phyloP scores from a whole-genome alignment of 2,797 vertebrate species.

The Pristis pectinata region DNA sequence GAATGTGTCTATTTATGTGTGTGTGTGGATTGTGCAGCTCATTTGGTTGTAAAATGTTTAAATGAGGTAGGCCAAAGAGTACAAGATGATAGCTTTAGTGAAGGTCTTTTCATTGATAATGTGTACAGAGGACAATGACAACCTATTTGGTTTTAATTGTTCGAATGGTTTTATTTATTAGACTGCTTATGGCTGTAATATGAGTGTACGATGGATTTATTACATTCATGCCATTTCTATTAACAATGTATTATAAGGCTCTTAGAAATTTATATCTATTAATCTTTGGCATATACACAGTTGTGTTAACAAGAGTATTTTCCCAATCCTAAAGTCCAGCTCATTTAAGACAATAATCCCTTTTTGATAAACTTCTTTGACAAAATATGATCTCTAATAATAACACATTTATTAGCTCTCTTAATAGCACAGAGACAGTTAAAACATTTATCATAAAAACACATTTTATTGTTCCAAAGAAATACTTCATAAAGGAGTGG shows the following conservation, averaged over 20 bases:
- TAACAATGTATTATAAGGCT: constrained; percentile 20
- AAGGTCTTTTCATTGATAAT: constrained; percentile 33
- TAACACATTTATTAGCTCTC: background rate
- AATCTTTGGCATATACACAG: constrained; percentile 4
- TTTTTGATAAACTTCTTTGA: background rate
- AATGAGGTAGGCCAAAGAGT: background rate
- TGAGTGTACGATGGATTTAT: constrained; percentile 18
- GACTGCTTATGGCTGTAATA: constrained; percentile 22
- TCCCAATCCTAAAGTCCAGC: background rate
- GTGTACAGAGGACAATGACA: constrained; percentile 13
- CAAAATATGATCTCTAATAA: background rate
- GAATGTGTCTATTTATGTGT: background rate
- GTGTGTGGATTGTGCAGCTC: background rate
- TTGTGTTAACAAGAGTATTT: constrained; percentile 5
- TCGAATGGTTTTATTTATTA: constrained; percentile 23
- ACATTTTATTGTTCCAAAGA: background rate
- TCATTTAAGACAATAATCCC: background rate
- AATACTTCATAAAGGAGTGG: background rate
- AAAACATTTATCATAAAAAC: background rate
- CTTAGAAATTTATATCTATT: background rate
- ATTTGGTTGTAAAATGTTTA: constrained; percentile 3
- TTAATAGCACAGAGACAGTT: constrained; percentile 2
- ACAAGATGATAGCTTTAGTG: background rate
- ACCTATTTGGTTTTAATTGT: constrained; percentile 11
- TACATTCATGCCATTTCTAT: background rate